Conservation (phyloP, 2,113 vertebrate species). For the Pelecanus crispus region DNA sequence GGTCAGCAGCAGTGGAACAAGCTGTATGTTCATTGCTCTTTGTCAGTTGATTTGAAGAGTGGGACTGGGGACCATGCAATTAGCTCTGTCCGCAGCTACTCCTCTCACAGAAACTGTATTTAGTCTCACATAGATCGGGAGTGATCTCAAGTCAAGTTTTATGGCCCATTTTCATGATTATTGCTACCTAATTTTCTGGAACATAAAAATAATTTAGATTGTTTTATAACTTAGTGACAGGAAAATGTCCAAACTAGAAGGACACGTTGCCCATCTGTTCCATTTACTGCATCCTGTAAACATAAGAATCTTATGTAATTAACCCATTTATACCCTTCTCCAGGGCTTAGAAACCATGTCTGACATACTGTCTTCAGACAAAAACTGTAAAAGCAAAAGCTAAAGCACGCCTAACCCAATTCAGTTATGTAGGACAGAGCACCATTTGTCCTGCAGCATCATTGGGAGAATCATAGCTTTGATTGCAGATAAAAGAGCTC, state of each 20-base stretch:
- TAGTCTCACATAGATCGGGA: background rate
- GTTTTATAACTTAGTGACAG: conserved; percentile 49
- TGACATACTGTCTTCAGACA: background rate
- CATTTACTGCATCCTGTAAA: conserved; percentile 49
- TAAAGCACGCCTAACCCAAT: background rate
- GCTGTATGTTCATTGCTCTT: background rate
- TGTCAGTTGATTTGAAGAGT: background rate
- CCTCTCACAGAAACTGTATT: background rate
- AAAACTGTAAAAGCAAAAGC: background rate
- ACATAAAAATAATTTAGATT: conserved; percentile 50
- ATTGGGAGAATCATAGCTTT: background rate
- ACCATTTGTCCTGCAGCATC: background rate
- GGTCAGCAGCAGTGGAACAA: background rate
- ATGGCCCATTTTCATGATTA: conserved; percentile 44
- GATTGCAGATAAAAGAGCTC: background rate
- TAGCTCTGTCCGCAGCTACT: background rate
- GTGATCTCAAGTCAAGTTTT: conserved; percentile 31
- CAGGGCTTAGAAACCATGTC: background rate
- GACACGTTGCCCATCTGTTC: conserved; percentile 44
- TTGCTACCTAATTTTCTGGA: conserved; percentile 54
- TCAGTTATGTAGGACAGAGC: background rate
- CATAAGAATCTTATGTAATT: conserved; percentile 27
- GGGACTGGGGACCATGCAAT: background rate
- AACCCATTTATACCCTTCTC: conserved; percentile 50
- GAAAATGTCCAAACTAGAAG: conserved; percentile 21